Percentiles rank a stretch among this genome's conserved stretches.
Conservation (phyloP, 2,888 invertebrate genomes). For the Chymomyza amoena region DNA sequence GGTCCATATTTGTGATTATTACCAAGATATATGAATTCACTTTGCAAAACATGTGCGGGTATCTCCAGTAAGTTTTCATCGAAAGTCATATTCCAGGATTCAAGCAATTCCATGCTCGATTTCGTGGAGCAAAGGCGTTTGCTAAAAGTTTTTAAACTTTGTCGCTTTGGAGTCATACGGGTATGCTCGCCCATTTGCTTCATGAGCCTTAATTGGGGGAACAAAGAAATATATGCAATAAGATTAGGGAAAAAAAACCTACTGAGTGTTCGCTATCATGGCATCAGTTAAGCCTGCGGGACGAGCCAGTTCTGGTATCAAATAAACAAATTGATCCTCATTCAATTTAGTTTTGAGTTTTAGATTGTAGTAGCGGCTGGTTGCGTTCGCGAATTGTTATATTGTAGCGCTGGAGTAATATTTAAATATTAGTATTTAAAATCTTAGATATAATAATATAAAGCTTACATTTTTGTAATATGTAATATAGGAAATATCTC, state of each 20-base stretch:
- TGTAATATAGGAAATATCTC: conserved; percentile 81
- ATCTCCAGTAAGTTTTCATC: conserved; percentile 83
- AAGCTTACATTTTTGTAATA: conserved; percentile 82
- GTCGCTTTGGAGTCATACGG: conserved; percentile 85
- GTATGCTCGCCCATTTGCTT: conserved; percentile 86
- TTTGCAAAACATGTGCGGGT: conserved; percentile 83
- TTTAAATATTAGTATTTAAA: background rate
- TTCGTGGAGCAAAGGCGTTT: conserved; percentile 81
- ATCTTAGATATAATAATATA: conserved; percentile 75
- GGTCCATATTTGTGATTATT: no score
- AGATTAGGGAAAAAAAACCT: conserved; percentile 78
- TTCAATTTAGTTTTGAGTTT: conserved; percentile 71
- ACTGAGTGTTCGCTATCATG: conserved; percentile 83
- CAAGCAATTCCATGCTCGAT: conserved; percentile 82
- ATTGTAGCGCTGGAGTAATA: conserved; percentile 83
- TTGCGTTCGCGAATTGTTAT: conserved; percentile 82
- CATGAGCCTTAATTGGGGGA: conserved; percentile 79
- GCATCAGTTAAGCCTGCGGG: conserved; percentile 89
- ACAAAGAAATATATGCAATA: conserved; percentile 37
- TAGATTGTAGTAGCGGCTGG: conserved; percentile 91
- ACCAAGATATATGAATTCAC: conserved; percentile 78
- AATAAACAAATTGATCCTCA: conserved; percentile 81
- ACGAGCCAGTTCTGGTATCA: conserved; percentile 92
- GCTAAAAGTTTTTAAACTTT: conserved; percentile 85
- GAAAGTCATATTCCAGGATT: conserved; percentile 86